These are phyloP conservation scores for Zelostemma sp. DNA, from an alignment of 1,140 invertebrate genomes.

Conservation along the genomic window DNA sequence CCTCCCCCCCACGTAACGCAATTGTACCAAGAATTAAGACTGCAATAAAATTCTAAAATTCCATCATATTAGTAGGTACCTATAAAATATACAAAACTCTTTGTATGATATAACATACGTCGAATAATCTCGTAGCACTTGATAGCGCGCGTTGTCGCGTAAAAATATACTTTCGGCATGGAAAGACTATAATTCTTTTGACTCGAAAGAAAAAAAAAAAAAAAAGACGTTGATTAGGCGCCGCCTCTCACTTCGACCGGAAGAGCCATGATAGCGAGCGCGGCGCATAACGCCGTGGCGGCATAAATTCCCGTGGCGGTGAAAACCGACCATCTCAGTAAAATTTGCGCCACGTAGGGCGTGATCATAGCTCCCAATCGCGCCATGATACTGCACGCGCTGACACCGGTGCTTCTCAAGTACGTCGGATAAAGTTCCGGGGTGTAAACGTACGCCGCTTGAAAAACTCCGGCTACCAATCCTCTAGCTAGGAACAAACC, in stretches of 20 bases:
- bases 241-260: constrained; percentile 82
- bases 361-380: constrained; percentile 93
- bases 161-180: no score
- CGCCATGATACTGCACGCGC: constrained; percentile 91
- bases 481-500: constrained; percentile 91
- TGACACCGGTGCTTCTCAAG: constrained; percentile 87
- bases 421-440: constrained; percentile 95
- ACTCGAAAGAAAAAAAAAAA: no score
- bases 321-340: constrained; percentile 78
- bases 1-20: no score
- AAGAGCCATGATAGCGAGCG: constrained; percentile 79
- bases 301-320: constrained; percentile 82
- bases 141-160: no score
- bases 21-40: no score
- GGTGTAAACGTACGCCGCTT: constrained; percentile 96
- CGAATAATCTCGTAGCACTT: no score
- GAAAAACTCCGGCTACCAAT: constrained; percentile 93
- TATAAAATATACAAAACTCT: no score
- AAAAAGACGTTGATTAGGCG: no score
- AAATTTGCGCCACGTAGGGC: constrained; percentile 92
- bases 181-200: no score
- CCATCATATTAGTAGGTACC: no score
- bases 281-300: constrained; percentile 79
- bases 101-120: no score
- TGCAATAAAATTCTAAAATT: no score